A percentile compares a stretch with the other conserved stretches of the same genome.
phyloP scores from a whole-genome alignment of 1,140 invertebrate species.

The Zaprionus africanus region DNA sequence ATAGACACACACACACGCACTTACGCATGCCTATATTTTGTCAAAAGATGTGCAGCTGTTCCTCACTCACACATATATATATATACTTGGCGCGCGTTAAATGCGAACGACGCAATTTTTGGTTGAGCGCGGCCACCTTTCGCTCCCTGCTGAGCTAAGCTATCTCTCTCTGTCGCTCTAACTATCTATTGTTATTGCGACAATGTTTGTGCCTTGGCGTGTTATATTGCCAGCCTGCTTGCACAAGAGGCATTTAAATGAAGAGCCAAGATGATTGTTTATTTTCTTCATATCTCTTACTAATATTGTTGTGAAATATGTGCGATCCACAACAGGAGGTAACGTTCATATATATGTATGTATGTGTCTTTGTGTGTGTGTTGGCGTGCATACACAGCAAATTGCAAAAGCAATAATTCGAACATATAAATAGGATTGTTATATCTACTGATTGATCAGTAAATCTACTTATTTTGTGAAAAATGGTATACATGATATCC shows the following conservation, averaged over 20 bases:
- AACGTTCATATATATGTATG: neutral
- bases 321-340: constrained; percentile 10
- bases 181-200: constrained; percentile 34
- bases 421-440: neutral
- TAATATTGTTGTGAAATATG: constrained; percentile 32
- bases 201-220: constrained; percentile 24
- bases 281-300: constrained; percentile 20
- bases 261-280: constrained; percentile 39
- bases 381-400: neutral
- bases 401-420: neutral
- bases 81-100: constrained; percentile 32
- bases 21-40: constrained; percentile 4
- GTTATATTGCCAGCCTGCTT: constrained; percentile 41
- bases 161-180: constrained; percentile 44
- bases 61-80: constrained; percentile 9
- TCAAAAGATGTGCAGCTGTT: constrained; percentile 44
- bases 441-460: too few species aligned
- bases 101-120: constrained; percentile 71
- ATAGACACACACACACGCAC: neutral
- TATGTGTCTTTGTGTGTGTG: neutral
- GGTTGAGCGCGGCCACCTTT: constrained; percentile 27
- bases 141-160: constrained; percentile 14
- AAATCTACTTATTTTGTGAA: too few species aligned
- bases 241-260: constrained; percentile 43
- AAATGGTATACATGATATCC: too few species aligned